Percentiles rank a stretch among this genome's conserved stretches.
Conservation (phyloP, 1,140 invertebrate genomes). For the Zeugodacus cucurbitae region DNA sequence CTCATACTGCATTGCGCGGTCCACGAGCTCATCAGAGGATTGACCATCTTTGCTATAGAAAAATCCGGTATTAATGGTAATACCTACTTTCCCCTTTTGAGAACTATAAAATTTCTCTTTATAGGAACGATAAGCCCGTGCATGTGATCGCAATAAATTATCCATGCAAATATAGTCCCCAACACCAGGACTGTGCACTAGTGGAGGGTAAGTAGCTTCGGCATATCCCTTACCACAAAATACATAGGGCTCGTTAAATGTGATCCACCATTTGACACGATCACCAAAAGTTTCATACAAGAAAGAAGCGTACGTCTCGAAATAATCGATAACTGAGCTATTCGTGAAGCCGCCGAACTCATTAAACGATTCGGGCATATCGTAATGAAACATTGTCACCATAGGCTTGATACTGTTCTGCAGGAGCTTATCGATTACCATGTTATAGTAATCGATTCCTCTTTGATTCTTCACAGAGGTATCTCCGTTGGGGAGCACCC, state of each 20-base stretch:
- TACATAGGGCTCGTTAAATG: conserved; percentile 67
- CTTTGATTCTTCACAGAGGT: too few relatives aligned
- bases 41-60: conserved; percentile 64
- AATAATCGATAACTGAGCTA: too few relatives aligned
- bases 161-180: too few relatives aligned
- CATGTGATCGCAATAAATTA: too few relatives aligned
- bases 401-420: too few relatives aligned
- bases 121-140: too few relatives aligned
- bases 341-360: too few relatives aligned
- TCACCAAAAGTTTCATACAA: conserved; percentile 68
- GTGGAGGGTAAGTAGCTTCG: conserved; percentile 58
- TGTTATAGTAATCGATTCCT: too few relatives aligned
- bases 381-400: too few relatives aligned
- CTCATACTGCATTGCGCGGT: conserved; percentile 68
- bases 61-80: conserved; percentile 69
- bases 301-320: too few relatives aligned
- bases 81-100: conserved; percentile 67
- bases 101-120: conserved; percentile 56
- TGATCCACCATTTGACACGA: conserved; percentile 62
- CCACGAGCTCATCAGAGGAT: conserved; percentile 64
- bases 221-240: conserved; percentile 66
- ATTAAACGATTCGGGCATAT: too few relatives aligned
- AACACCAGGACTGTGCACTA: conserved; percentile 61
- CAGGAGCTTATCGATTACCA: too few relatives aligned
- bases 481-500: conserved; percentile 72